phyloP scores from a whole-genome alignment of 2,113 vertebrate genomes.

The Chloropsis cyanopogon region DNA sequence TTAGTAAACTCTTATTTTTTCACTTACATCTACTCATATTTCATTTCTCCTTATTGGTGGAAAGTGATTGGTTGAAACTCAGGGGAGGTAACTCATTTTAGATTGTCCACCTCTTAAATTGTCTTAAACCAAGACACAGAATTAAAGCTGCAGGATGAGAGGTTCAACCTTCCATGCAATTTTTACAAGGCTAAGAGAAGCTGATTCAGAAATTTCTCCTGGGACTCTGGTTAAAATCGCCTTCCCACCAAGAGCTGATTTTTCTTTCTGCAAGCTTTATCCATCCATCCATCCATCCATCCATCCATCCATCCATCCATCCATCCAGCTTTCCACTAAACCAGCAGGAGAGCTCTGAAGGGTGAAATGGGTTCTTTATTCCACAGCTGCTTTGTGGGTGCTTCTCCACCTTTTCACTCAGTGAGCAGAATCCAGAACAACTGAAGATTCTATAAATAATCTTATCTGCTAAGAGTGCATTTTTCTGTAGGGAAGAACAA shows the following conservation, averaged over 20 bases:
- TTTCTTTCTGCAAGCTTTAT: not conserved
- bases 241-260: not conserved
- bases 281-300: not conserved
- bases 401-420: not conserved
- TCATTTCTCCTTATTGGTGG: not conserved
- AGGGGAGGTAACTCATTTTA: not conserved
- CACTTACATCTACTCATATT: accelerated
- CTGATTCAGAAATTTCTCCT: not conserved
- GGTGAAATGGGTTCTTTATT: not conserved
- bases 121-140: not conserved
- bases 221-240: not conserved
- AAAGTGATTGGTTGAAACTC: not conserved
- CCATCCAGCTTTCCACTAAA: not conserved
- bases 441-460: not conserved
- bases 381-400: not conserved
- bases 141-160: not conserved
- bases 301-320: not conserved
- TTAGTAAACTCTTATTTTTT: not conserved
- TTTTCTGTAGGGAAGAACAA: not conserved
- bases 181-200: not conserved
- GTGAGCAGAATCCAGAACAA: not conserved
- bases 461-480: not conserved
- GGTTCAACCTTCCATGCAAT: not conserved
- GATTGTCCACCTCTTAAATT: not conserved
- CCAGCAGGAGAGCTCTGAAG: not conserved